phyloP scores from a whole-genome alignment of 2,797 vertebrate species.

The Spatula versicolor region DNA sequence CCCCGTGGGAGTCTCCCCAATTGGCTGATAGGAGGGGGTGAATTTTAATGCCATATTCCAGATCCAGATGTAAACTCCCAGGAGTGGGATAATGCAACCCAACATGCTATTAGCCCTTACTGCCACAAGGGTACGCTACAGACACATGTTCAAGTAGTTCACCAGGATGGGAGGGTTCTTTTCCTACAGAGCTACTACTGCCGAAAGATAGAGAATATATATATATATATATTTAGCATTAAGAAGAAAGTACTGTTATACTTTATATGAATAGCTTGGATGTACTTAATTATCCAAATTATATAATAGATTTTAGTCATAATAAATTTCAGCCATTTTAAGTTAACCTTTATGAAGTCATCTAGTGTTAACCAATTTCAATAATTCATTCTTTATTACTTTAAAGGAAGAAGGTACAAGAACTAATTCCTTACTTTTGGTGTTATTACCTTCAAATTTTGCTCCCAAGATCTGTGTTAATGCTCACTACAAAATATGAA shows the following conservation, averaged over 20 bases:
- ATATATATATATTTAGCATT: background rate
- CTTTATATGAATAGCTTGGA: background rate
- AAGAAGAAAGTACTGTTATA: background rate
- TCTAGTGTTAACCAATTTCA: background rate
- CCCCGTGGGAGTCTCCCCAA: rapidly evolving
- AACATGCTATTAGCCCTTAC: background rate
- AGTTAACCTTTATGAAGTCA: background rate
- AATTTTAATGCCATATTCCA: background rate
- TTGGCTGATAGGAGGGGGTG: background rate
- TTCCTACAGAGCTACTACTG: background rate
- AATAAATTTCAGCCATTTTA: background rate
- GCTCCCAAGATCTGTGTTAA: background rate
- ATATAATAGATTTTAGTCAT: background rate
- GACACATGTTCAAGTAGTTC: background rate
- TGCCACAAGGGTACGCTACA: background rate
- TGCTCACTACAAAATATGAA: background rate
- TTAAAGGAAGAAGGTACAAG: background rate
- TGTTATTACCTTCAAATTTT: background rate
- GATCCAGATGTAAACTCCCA: background rate
- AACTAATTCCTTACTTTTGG: background rate
- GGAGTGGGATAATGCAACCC: background rate
- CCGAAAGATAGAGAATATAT: background rate
- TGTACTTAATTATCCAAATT: rapidly evolving
- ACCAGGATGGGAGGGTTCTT: rapidly evolving
- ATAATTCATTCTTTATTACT: background rate